phyloP scores from a whole-genome alignment of 2,888 invertebrate genomes.

The Xestia ashworthii region DNA sequence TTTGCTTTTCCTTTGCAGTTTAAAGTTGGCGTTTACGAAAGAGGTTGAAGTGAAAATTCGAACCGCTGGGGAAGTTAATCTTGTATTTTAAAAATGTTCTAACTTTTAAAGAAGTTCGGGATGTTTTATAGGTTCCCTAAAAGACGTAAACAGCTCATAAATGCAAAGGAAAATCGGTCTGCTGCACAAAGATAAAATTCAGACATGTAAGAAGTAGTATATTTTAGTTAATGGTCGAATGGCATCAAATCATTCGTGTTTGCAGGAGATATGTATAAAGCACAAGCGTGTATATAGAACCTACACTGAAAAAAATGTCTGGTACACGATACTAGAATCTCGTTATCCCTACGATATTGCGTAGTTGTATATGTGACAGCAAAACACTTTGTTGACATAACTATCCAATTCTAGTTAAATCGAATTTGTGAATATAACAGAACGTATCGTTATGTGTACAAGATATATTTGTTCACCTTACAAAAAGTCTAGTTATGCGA shows the following conservation, averaged over 20 bases:
- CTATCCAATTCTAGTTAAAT: too few relatives aligned
- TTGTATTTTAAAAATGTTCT: conserved; percentile 6
- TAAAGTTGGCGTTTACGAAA: conserved; percentile 53
- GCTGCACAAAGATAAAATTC: not conserved
- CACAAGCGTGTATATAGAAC: too few relatives aligned
- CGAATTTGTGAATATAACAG: too few relatives aligned
- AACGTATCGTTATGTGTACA: too few relatives aligned
- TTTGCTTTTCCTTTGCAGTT: conserved; percentile 57
- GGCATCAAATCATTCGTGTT: not conserved
- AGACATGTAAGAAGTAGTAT: not conserved
- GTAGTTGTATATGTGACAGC: too few relatives aligned
- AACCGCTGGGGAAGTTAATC: conserved; percentile 22
- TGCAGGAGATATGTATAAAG: not conserved
- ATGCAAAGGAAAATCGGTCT: not conserved
- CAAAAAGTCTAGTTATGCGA: too few relatives aligned
- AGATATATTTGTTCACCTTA: too few relatives aligned
- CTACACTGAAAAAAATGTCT: too few relatives aligned
- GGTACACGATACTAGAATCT: too few relatives aligned
- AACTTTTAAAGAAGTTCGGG: not conserved
- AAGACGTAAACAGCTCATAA: not conserved
- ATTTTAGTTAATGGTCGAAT: not conserved
- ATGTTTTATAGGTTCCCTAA: not conserved
- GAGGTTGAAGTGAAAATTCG: conserved; percentile 49
- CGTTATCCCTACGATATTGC: too few relatives aligned
- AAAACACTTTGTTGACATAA: too few relatives aligned